Base-by-base conservation (phyloP, 2,113 vertebrate species). In the Hippocampus barbouri region DNA sequence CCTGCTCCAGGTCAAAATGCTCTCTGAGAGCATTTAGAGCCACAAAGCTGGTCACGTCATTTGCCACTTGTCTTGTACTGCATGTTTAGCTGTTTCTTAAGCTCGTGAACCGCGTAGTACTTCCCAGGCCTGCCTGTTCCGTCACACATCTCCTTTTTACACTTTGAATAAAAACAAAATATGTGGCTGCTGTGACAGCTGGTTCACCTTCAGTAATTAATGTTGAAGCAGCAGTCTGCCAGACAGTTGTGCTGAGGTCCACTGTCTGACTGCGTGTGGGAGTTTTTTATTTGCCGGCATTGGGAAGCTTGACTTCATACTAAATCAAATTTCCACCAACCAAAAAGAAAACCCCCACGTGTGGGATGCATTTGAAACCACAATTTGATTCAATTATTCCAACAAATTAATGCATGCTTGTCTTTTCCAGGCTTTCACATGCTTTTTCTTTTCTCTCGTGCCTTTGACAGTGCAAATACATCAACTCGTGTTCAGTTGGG, bases 121-220 rank as follows among this genome's bases (percentile, higher is more conserved):
- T 64, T 54, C 61, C 34, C 25, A 53, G 62, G 12, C 61, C 53
- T 21, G 40, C 64, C 70, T 71, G 47, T 69, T 71, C 30, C 65
- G 18, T 59, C 60, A 57, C 69, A 74, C 9, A 8, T 70, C 68
- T 67, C 64, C 34, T 75, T 68, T 65, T 27, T 75, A 68, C 66
- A 0, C 57, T 75, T 59, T 71, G 71, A 75, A 74, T 74, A 74
- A 79, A 79, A 83, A 67, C 18, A 2, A 69, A 81, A 87, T 68
- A 60, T 60, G 64, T 65, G 53, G 61, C 73, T 85, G 82, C 86
- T 87, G 81, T 83, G 76, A 86, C 80, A 83, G 73, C 75, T 81
- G 79, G 62, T 86, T 86, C 73, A 83, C 83, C 87, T 89, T 85
- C 74, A 49, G 78, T 79, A 81, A 85, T 89, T 82, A 82, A 79